These are phyloP conservation scores for Folsomia candida DNA, from an alignment of 2,888 invertebrate species.

Conservation along the genomic window DNA sequence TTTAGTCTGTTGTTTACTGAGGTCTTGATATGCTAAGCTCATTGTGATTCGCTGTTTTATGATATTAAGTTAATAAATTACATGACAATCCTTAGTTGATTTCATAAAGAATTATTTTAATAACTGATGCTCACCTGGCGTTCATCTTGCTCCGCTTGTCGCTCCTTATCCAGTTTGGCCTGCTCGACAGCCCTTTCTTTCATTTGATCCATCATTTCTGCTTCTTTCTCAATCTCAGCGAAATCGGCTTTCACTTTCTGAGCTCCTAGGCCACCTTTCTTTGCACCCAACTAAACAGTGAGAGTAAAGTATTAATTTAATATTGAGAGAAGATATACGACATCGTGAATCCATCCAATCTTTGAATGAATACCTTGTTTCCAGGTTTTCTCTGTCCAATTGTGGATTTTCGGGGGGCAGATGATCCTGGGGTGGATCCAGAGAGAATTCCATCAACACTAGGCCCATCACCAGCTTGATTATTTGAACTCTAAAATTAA, in stretches of 20 bases:
- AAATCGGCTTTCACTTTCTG: slow-evolving; percentile 93
- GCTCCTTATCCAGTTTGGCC: slow-evolving; percentile 43
- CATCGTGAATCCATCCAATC: neutral
- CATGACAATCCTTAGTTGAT: slow-evolving; percentile 21
- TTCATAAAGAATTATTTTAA: slow-evolving; percentile 8
- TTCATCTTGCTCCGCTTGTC: slow-evolving; percentile 65
- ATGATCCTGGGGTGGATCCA: slow-evolving; percentile 52
- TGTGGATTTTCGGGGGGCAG: slow-evolving; percentile 63
- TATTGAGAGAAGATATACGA: no score
- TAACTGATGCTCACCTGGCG: slow-evolving; percentile 54
- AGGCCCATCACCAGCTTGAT: slow-evolving; percentile 53
- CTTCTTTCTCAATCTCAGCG: slow-evolving; percentile 88
- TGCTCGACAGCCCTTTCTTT: slow-evolving; percentile 54
- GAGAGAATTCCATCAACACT: slow-evolving; percentile 57
- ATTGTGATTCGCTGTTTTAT: slow-evolving; percentile 55
- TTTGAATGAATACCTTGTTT: slow-evolving; percentile 58
- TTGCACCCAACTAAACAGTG: slow-evolving; percentile 69
- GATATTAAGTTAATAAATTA: neutral
- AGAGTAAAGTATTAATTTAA: neutral
- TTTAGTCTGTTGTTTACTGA: slow-evolving; percentile 64
- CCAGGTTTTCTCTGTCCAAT: slow-evolving; percentile 70
- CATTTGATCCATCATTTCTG: slow-evolving; percentile 77
- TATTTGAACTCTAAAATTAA: no score
- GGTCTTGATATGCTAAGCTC: slow-evolving; percentile 72
- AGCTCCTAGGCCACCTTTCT: slow-evolving; percentile 87